Percentiles rank a stretch among this genome's conserved stretches.
These are phyloP conservation scores for Pyrocephalus nanus DNA, from an alignment of 2,797 vertebrate genomes.

Conservation along the genomic window DNA sequence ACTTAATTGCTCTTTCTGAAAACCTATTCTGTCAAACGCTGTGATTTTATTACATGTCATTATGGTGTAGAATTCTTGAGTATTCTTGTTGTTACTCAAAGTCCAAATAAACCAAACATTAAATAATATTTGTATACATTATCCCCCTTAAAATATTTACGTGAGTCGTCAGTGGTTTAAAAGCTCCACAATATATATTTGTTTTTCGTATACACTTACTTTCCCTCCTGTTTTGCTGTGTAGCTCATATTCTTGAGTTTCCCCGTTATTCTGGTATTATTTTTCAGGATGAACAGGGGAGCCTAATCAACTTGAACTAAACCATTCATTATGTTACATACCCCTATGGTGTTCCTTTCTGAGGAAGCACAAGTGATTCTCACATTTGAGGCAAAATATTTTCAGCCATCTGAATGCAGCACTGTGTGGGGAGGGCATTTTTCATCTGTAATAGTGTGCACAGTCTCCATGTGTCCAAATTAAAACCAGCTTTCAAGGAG, in stretches of 20 bases:
- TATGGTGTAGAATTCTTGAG: neutral
- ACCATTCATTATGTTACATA: neutral
- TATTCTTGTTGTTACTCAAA: neutral
- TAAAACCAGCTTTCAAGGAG: neutral
- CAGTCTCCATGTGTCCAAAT: neutral
- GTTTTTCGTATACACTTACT: neutral
- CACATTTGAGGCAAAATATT: neutral
- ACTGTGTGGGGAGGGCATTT: neutral
- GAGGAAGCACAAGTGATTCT: neutral
- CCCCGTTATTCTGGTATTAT: neutral
- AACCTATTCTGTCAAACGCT: neutral
- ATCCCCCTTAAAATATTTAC: neutral
- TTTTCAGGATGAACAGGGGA: neutral
- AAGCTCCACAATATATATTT: neutral
- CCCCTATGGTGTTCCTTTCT: neutral
- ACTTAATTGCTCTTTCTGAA: neutral
- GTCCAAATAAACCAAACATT: neutral
- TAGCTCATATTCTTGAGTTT: neutral
- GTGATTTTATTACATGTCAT: neutral
- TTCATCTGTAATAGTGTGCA: neutral
- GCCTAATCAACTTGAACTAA: neutral
- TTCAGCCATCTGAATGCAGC: neutral
- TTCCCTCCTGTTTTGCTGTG: neutral
- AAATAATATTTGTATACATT: fast-evolving
- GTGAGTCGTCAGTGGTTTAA: neutral